Conservation (phyloP, 2,888 invertebrate species). For the Megalurothrips usitatus region DNA sequence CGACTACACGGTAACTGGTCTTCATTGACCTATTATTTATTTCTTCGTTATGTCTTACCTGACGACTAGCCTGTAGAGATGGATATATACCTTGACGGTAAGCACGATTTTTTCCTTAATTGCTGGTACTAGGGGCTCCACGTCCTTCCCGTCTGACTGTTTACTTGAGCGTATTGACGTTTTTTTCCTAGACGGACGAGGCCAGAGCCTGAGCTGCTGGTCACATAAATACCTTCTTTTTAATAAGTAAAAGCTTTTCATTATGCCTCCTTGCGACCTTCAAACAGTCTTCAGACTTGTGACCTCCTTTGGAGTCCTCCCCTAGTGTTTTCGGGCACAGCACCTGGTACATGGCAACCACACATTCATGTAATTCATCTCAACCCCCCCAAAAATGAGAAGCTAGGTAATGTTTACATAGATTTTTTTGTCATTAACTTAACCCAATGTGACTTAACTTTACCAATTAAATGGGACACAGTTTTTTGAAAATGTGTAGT, state of each 20-base stretch:
- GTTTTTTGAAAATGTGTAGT: too few species aligned
- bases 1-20: slow-evolving; percentile 17
- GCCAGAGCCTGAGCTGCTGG: not conserved
- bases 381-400: not conserved
- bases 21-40: not conserved
- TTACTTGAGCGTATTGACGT: not conserved
- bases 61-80: not conserved
- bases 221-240: not conserved
- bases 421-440: too few species aligned
- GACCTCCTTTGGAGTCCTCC: not conserved
- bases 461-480: too few species aligned
- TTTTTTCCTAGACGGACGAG: not conserved
- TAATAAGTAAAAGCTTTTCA: not conserved
- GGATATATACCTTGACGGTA: not conserved
- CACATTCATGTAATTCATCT: not conserved
- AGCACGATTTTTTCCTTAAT: not conserved
- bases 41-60: not conserved
- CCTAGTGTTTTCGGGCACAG: not conserved
- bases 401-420: too few species aligned
- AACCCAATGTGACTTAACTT: too few species aligned
- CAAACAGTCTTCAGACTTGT: not conserved
- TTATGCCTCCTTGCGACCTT: not conserved
- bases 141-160: not conserved
- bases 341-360: not conserved
- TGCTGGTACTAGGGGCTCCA: not conserved